Conservation (phyloP, 2,113 vertebrate species). For the Lanius ludovicianus region DNA sequence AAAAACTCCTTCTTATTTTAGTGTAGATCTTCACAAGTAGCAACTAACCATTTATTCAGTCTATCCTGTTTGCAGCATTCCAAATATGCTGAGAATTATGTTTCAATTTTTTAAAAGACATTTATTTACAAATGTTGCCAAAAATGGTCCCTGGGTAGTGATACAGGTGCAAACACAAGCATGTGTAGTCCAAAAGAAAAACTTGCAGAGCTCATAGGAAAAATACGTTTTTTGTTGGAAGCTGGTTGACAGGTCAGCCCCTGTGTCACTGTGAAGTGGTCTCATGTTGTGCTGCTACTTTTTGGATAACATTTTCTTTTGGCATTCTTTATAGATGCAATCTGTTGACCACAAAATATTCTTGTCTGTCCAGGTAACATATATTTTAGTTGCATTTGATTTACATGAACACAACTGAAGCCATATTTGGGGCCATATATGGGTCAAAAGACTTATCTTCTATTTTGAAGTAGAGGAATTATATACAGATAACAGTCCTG, state of each 20-base stretch:
- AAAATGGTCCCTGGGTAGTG: background rate
- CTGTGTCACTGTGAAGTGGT: background rate
- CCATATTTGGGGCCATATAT: background rate
- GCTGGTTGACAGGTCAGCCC: background rate
- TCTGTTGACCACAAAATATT: background rate
- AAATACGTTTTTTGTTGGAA: background rate
- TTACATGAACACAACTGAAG: background rate
- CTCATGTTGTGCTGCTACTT: background rate
- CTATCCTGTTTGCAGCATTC: accelerated
- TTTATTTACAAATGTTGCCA: background rate
- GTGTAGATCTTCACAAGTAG: background rate
- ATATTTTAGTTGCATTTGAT: background rate
- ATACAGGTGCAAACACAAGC: background rate
- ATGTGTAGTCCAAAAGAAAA: background rate
- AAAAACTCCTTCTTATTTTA: background rate
- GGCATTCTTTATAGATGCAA: background rate
- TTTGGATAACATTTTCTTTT: background rate
- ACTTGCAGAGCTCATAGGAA: background rate
- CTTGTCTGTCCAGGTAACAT: background rate
- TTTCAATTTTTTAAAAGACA: background rate
- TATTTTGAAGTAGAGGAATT: background rate
- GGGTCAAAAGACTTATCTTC: background rate
- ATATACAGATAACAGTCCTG: background rate
- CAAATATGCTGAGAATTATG: background rate
- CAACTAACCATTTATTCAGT: background rate